phyloP scores from a whole-genome alignment of 2,888 invertebrate genomes.

The Encarsia formosa region DNA sequence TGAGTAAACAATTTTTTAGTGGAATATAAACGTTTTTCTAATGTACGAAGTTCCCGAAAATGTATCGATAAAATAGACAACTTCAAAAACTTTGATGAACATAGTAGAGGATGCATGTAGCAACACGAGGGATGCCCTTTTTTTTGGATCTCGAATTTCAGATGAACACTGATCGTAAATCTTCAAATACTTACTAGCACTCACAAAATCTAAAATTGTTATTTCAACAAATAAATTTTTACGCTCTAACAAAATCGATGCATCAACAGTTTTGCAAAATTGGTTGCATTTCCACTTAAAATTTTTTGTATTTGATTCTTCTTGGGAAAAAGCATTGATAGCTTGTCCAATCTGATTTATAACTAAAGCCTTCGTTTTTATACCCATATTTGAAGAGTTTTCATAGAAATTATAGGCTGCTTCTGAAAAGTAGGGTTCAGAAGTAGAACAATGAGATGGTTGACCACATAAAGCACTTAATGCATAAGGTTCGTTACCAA shows the following conservation, averaged over 20 bases:
- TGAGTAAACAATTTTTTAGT: not conserved
- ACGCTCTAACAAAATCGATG: not conserved
- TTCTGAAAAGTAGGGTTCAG: conserved; percentile 7
- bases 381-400: not conserved
- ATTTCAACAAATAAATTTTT: conserved; percentile 4
- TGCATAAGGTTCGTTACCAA: not conserved
- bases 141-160: not conserved
- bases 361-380: not conserved
- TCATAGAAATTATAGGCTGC: not conserved
- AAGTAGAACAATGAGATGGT: not conserved
- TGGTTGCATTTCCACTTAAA: not conserved
- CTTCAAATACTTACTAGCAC: not conserved
- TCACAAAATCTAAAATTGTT: not conserved
- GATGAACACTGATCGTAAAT: not conserved
- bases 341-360: conserved; percentile 4
- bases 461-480: conserved; percentile 4
- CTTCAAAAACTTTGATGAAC: conserved; percentile 3
- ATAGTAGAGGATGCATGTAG: conserved; percentile 1
- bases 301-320: not conserved
- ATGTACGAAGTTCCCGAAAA: not conserved
- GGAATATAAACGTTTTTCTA: not conserved
- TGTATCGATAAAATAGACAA: not conserved
- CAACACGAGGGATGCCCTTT: conserved; percentile 1
- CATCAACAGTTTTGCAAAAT: conserved; percentile 2
- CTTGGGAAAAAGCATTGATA: not conserved